phyloP scores from a whole-genome alignment of 2,797 vertebrate species.

The Enteromius thamalakanensis region DNA sequence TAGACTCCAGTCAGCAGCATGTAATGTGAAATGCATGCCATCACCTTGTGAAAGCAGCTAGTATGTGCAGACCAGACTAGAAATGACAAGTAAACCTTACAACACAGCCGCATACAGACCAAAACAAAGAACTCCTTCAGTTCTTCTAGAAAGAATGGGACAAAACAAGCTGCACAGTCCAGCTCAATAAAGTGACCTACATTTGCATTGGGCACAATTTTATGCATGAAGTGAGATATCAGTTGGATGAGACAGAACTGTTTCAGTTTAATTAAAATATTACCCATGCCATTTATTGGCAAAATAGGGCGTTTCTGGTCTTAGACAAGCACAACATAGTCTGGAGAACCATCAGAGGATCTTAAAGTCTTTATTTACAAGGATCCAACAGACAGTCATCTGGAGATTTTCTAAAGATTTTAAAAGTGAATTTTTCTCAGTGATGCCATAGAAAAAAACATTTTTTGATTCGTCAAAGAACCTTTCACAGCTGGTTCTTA shows the following conservation, averaged over 20 bases:
- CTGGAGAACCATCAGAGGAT: background rate
- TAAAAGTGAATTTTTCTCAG: background rate
- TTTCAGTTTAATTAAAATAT: slow-evolving; percentile 11
- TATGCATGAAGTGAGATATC: slow-evolving; percentile 60
- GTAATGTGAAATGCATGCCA: background rate
- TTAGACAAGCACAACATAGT: background rate
- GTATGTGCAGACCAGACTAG: background rate
- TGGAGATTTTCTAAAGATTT: background rate
- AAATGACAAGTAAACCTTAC: slow-evolving; percentile 66
- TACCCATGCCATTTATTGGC: background rate
- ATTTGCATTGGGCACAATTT: slow-evolving; percentile 61
- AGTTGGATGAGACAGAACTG: slow-evolving; percentile 26
- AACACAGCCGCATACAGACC: slow-evolving; percentile 37
- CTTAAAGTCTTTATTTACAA: background rate
- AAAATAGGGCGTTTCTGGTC: background rate
- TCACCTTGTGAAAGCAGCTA: slow-evolving; percentile 12
- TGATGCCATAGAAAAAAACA: background rate
- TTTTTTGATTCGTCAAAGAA: background rate
- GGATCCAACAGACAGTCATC: background rate
- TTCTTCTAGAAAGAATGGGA: slow-evolving; percentile 38
- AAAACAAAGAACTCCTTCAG: slow-evolving; percentile 64
- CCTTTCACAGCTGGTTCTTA: background rate
- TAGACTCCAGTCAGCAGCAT: background rate
- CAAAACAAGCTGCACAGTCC: slow-evolving; percentile 58
- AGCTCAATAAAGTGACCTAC: slow-evolving; percentile 70